A percentile compares a stretch with the other conserved stretches of the same genome.
Evolutionary conservation across 2,797 vertebrate species (phyloP).

Genomic region (Chelonia mydas): DNA sequence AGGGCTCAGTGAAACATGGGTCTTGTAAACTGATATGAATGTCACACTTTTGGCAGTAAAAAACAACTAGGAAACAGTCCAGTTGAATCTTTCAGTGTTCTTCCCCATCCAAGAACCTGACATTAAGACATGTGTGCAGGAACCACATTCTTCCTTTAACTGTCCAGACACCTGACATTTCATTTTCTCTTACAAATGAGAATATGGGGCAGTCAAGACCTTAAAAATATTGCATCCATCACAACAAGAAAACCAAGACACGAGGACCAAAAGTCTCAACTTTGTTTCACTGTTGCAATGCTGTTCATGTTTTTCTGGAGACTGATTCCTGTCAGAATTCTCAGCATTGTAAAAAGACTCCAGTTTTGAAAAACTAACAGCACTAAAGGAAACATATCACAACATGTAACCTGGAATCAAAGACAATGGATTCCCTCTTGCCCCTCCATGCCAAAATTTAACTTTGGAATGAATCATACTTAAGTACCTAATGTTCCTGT

Average conservation of each 20-base stretch:
- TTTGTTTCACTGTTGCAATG: background rate
- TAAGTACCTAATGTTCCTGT: background rate
- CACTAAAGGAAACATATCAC: background rate
- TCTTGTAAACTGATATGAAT: constrained; percentile 80
- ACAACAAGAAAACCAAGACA: background rate
- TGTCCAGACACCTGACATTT: constrained; percentile 46
- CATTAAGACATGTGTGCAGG: constrained; percentile 71
- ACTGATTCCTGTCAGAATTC: background rate
- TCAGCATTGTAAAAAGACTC: background rate
- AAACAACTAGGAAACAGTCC: constrained; percentile 71
- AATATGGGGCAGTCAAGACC: constrained; percentile 34
- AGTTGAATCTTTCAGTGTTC: constrained; percentile 64
- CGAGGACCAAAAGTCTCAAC: background rate
- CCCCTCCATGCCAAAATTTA: background rate
- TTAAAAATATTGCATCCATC: background rate
- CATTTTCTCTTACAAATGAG: constrained; percentile 36
- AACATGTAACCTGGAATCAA: background rate
- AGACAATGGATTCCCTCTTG: background rate
- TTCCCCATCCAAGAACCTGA: constrained; percentile 74
- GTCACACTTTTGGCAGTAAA: constrained; percentile 79
- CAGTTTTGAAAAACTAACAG: background rate
- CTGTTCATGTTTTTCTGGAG: background rate
- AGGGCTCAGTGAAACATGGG: constrained; percentile 73
- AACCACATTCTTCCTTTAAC: constrained; percentile 47
- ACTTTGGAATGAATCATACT: background rate